Percentiles rank a stretch among this genome's conserved stretches.
These are phyloP conservation scores for Nasonia giraulti DNA, from an alignment of 1,140 invertebrate species.

Conservation along the genomic window DNA sequence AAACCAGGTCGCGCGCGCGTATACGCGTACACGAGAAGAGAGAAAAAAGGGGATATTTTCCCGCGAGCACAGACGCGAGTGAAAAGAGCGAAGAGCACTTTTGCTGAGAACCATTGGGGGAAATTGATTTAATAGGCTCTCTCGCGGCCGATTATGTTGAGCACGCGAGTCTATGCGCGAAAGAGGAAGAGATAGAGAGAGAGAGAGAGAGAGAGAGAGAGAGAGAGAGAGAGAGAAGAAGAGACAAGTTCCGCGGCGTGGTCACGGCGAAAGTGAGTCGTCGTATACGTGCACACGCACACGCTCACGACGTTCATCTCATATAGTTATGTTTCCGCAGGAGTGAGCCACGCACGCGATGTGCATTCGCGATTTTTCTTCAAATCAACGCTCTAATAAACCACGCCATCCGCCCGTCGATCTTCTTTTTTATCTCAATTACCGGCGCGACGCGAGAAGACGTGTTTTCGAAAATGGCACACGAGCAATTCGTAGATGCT, in stretches of 20 bases:
- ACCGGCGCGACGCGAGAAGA: not conserved
- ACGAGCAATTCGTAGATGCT: too few relatives aligned
- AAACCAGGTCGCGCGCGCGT: constrained; percentile 40
- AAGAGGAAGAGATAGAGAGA: constrained; percentile 45
- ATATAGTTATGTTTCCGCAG: constrained; percentile 14
- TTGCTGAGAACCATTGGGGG: constrained; percentile 26
- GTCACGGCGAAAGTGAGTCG: constrained; percentile 66
- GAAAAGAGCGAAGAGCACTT: constrained; percentile 29
- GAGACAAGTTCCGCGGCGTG: constrained; percentile 61
- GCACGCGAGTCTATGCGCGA: constrained; percentile 51
- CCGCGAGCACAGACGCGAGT: not conserved
- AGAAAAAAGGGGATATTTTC: not conserved
- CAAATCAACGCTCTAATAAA: constrained; percentile 22
- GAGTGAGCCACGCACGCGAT: constrained; percentile 48
- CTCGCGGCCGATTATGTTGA: constrained; percentile 56
- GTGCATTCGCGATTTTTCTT: not conserved
- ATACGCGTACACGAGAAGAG: not conserved
- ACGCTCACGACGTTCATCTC: not conserved
- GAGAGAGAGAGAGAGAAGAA: not conserved
- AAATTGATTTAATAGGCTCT: constrained; percentile 29
- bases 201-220: constrained; percentile 6
- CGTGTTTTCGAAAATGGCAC: not conserved
- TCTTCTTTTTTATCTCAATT: constrained; percentile 3
- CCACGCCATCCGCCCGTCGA: not conserved
- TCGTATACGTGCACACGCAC: not conserved